Evolutionary conservation across 2,797 vertebrate genomes (phyloP).

Genomic region (Melanotaenia parkinsoni): DNA sequence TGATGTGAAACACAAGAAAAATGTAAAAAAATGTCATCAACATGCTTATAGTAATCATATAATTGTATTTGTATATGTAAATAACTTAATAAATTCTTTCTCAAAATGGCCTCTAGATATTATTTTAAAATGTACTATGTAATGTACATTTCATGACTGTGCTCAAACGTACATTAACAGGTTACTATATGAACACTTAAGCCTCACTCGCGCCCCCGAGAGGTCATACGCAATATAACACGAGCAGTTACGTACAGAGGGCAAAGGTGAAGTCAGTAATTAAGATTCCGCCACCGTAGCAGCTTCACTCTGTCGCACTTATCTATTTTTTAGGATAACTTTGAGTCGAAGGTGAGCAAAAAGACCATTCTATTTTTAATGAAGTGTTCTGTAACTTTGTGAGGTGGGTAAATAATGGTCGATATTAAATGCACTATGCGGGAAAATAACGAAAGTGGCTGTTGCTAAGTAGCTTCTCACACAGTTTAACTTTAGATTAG

Average conservation of each 20-base stretch:
- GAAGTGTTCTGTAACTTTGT: neutral
- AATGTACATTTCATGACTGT: neutral
- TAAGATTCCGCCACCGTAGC: conserved; percentile 68
- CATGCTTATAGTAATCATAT: neutral
- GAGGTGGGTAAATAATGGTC: neutral
- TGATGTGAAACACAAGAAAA: neutral
- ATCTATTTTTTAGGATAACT: conserved; percentile 63
- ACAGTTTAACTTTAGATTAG: conserved; percentile 57
- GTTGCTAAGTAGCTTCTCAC: conserved; percentile 44
- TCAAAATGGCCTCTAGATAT: neutral
- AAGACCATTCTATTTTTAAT: neutral
- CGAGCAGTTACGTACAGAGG: conserved; percentile 42
- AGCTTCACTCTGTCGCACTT: conserved; percentile 66
- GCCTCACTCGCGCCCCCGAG: conserved; percentile 28
- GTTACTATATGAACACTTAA: neutral
- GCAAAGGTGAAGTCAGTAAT: conserved; percentile 72
- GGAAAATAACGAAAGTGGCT: conserved; percentile 14
- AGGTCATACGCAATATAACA: conserved; percentile 5
- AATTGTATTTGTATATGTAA: neutral
- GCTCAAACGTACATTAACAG: neutral
- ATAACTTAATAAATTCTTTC: neutral
- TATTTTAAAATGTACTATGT: no score
- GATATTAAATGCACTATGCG: neutral
- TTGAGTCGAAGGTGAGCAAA: conserved; percentile 64
- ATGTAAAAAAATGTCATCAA: neutral